Conservation (phyloP, 2,888 invertebrate genomes). For the Pheosia tremula region DNA sequence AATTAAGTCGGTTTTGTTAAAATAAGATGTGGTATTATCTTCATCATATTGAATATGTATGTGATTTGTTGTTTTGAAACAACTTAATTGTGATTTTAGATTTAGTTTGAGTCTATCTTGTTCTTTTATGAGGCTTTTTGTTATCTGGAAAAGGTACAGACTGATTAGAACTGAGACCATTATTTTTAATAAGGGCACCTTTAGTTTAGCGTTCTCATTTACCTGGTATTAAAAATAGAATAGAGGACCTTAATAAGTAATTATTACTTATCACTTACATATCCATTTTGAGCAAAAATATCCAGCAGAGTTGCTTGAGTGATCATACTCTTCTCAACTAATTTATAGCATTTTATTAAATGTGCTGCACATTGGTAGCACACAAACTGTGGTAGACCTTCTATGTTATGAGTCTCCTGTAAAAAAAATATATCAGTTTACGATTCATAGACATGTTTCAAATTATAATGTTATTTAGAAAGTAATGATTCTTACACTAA, state of each 20-base stretch:
- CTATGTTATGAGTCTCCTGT: slow-evolving; percentile 35
- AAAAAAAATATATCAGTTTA: slow-evolving; percentile 12
- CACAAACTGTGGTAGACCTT: slow-evolving; percentile 46
- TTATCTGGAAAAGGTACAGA: slow-evolving; percentile 34
- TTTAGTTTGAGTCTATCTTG: slow-evolving; percentile 34
- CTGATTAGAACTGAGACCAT: neutral
- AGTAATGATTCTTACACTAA: slow-evolving; percentile 17
- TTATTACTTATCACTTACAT: slow-evolving; percentile 29
- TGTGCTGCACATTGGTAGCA: slow-evolving; percentile 47
- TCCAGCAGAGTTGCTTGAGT: slow-evolving; percentile 44
- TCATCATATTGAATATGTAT: slow-evolving; percentile 23
- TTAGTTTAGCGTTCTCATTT: no score
- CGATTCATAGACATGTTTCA: neutral
- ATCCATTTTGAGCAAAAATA: slow-evolving; percentile 44
- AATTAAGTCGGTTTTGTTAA: neutral
- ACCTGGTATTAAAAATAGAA: neutral
- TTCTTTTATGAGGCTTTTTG: slow-evolving; percentile 30
- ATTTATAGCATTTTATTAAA: slow-evolving; percentile 39
- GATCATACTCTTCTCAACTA: slow-evolving; percentile 43
- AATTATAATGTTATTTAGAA: neutral
- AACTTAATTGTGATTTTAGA: slow-evolving; percentile 28
- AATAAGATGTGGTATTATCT: slow-evolving; percentile 6
- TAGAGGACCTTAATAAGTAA: neutral
- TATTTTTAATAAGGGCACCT: no score
- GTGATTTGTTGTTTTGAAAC: slow-evolving; percentile 12